phyloP scores from a whole-genome alignment of 2,888 invertebrate genomes.

The Hydrotaea cyrtoneurina region DNA sequence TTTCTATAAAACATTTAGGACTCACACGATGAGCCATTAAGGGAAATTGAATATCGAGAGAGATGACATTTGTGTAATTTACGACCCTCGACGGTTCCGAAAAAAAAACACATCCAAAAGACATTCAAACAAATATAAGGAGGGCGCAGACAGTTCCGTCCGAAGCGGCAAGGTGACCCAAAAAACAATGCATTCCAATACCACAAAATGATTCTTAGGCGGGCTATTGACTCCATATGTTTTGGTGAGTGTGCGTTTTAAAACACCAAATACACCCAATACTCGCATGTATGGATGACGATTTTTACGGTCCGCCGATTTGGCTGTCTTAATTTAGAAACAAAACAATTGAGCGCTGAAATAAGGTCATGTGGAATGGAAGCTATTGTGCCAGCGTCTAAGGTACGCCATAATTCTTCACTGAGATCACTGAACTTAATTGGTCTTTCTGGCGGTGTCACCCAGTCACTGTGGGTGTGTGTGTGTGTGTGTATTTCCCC shows the following conservation, averaged over 20 bases:
- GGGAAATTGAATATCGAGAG: neutral
- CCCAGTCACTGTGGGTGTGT: too few relatives aligned
- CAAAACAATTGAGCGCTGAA: neutral
- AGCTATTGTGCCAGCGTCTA: neutral
- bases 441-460: neutral
- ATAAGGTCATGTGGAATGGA: neutral
- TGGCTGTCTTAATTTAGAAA: neutral
- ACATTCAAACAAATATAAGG: neutral
- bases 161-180: neutral
- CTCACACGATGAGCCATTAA: conserved; percentile 5
- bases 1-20: neutral
- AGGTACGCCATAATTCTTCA: neutral
- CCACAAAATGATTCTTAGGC: neutral
- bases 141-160: neutral
- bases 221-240: too few relatives aligned
- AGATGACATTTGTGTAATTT: conserved; percentile 1
- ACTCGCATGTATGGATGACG: neutral
- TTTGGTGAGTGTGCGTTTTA: neutral
- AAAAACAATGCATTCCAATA: neutral
- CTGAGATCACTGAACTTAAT: conserved; percentile 34
- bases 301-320: neutral
- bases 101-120: neutral
- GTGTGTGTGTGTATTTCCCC: neutral
- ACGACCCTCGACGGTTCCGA: neutral
- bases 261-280: too few relatives aligned